These are phyloP conservation scores for Sinodicranocentrus sp. DNA, from an alignment of 2,888 invertebrate species.

Conservation along the genomic window DNA sequence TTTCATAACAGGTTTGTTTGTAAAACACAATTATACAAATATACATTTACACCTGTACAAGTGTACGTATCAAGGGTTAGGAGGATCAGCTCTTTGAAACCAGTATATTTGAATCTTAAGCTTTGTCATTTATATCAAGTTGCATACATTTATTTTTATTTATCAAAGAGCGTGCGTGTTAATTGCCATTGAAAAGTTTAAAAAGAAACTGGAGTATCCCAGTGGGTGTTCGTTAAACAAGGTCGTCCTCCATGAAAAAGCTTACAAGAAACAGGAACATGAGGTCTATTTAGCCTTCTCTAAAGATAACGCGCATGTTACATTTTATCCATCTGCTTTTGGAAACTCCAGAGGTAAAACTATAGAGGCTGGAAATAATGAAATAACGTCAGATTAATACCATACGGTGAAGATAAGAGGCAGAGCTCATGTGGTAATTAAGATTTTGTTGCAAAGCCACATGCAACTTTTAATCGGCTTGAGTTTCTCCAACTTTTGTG, in stretches of 20 bases:
- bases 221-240: conserved; percentile 59
- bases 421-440: conserved; percentile 45
- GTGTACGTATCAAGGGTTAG: too few relatives aligned
- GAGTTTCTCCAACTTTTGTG: not conserved
- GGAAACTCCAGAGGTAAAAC: not conserved
- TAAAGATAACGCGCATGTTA: conserved; percentile 26
- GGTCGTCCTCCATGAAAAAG: conserved; percentile 26
- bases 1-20: conserved; percentile 92
- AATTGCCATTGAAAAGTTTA: conserved; percentile 41
- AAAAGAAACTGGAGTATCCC: conserved; percentile 50
- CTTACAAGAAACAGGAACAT: not conserved
- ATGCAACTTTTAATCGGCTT: conserved; percentile 42
- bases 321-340: conserved; percentile 36
- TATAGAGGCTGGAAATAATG: not conserved
- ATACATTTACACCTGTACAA: too few relatives aligned
- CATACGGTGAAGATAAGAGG: not conserved
- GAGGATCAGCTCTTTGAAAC: too few relatives aligned
- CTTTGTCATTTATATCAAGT: too few relatives aligned
- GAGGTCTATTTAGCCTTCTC: not conserved
- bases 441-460: conserved; percentile 40
- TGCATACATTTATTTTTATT: too few relatives aligned
- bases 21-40: not conserved
- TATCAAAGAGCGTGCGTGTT: conserved; percentile 64
- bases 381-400: not conserved
- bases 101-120: too few relatives aligned